A percentile compares a stretch with the other conserved stretches of the same genome.
Evolutionary conservation across 1,140 invertebrate species (phyloP).

Genomic region (Alviniconcha marisindica): DNA sequence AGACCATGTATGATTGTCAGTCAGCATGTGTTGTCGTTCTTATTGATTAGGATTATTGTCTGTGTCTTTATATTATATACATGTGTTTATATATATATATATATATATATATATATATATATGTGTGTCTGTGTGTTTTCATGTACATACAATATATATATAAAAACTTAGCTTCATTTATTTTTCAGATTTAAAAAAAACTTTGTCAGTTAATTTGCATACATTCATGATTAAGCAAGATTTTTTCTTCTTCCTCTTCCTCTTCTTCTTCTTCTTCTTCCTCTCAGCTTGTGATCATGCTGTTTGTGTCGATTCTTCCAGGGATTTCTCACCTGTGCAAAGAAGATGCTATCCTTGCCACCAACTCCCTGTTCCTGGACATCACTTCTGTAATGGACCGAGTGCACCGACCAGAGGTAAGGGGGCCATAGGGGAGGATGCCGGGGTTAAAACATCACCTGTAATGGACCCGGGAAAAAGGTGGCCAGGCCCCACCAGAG

Average conservation of each 20-base stretch:
- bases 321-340: conserved; percentile 74
- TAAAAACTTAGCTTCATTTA: too few species aligned
- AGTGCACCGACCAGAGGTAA: conserved; percentile 71
- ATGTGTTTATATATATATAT: neutral
- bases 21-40: neutral
- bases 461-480: conserved; percentile 68
- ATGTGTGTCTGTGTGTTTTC: neutral
- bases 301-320: too few species aligned
- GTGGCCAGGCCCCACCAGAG: conserved; percentile 72
- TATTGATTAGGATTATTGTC: neutral
- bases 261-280: too few species aligned
- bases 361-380: conserved; percentile 73
- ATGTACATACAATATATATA: neutral
- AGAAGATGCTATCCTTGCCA: conserved; percentile 73
- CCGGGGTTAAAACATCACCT: too few species aligned
- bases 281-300: too few species aligned
- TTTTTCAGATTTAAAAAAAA: too few species aligned
- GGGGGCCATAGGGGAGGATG: too few species aligned
- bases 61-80: neutral
- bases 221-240: too few species aligned
- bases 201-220: too few species aligned
- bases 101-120: neutral
- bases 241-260: too few species aligned
- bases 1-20: neutral
- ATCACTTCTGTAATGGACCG: conserved; percentile 71